Evolutionary conservation across 2,113 vertebrate species (phyloP).

Genomic region (Poeciliopsis retropinna): DNA sequence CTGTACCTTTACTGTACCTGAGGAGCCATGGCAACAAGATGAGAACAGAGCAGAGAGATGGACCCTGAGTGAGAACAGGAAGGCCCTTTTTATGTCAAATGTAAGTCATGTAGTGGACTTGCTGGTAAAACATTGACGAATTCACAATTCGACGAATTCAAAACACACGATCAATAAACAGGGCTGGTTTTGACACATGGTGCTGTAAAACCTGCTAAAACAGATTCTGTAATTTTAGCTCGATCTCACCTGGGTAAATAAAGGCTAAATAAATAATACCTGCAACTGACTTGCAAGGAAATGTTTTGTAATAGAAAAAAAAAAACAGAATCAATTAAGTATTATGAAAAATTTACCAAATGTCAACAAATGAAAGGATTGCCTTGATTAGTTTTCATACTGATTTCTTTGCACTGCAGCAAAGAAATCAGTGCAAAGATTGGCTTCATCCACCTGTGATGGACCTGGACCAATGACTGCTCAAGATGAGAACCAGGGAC

Average conservation of each 20-base stretch:
- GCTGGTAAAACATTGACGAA: constrained; percentile 11
- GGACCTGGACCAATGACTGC: no score
- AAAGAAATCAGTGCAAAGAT: no score
- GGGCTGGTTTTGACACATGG: not conserved
- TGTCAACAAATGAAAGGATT: not conserved
- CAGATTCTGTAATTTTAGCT: not conserved
- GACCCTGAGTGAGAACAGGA: not conserved
- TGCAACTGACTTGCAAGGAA: not conserved
- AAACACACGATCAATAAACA: constrained; percentile 5
- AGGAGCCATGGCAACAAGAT: constrained; percentile 3
- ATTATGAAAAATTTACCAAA: not conserved
- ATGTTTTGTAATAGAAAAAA: not conserved
- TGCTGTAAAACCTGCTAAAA: not conserved
- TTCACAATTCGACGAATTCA: no score
- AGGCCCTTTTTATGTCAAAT: constrained; percentile 9
- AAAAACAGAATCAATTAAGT: not conserved
- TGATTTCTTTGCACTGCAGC: no score
- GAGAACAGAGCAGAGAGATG: not conserved
- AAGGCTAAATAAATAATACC: not conserved
- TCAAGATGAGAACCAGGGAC: no score
- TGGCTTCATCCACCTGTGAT: no score
- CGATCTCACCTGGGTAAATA: not conserved
- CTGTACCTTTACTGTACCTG: constrained; percentile 8
- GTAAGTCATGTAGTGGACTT: not conserved
- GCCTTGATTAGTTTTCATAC: no score